phyloP scores from a whole-genome alignment of 2,888 invertebrate species.

The Allolobophora icterica region DNA sequence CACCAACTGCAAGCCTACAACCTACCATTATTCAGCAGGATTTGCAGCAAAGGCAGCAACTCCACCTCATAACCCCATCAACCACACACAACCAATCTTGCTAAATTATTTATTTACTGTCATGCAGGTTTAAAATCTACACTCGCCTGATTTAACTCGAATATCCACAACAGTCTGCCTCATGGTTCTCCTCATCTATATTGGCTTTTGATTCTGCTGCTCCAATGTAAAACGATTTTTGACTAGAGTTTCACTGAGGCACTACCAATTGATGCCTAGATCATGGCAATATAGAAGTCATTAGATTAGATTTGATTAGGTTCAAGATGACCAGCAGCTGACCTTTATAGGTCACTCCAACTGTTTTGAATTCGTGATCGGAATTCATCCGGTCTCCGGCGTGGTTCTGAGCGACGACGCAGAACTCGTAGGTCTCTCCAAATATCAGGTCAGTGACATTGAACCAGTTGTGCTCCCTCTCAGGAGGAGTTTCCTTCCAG shows the following conservation, averaged over 20 bases:
- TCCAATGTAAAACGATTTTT: neutral
- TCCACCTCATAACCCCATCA: too few relatives aligned
- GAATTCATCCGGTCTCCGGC: conserved; percentile 52
- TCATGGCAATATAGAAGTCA: neutral
- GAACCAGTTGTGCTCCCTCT: conserved; percentile 65
- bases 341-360: conserved; percentile 32
- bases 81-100: too few relatives aligned
- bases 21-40: too few relatives aligned
- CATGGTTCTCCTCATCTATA: too few relatives aligned
- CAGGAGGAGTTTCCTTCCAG: conserved; percentile 72
- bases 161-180: too few relatives aligned
- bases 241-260: neutral
- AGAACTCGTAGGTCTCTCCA: conserved; percentile 84
- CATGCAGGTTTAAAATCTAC: too few relatives aligned
- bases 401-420: conserved; percentile 87
- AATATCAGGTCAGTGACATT: conserved; percentile 80
- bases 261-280: neutral
- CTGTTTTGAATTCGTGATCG: neutral
- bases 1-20: too few relatives aligned
- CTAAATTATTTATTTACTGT: too few relatives aligned
- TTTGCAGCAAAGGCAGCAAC: too few relatives aligned
- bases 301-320: neutral
- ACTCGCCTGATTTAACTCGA: too few relatives aligned
- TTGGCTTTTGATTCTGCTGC: too few relatives aligned
- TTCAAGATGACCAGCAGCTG: neutral